A percentile compares a stretch with the other conserved stretches of the same genome.
phyloP scores from a whole-genome alignment of 1,140 invertebrate genomes.

The Dendroctonus ponderosae region DNA sequence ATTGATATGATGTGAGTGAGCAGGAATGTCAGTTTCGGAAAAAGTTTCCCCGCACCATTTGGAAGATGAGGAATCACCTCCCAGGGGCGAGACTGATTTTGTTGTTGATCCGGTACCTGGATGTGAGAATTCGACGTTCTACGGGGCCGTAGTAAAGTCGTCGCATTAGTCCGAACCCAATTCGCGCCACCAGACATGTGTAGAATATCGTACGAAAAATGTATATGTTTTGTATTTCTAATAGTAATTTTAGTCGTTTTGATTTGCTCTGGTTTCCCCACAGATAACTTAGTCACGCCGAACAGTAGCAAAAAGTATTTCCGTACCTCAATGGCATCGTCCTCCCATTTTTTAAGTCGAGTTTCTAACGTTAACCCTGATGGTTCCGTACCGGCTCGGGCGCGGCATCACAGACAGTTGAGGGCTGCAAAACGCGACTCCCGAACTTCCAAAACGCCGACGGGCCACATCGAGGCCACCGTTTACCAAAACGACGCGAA shows the following conservation, averaged over 20 bases:
- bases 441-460: conserved; percentile 13
- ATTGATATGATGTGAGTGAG: conserved; percentile 31
- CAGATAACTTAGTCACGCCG: conserved; percentile 46
- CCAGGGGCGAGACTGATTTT: conserved; percentile 18
- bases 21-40: conserved; percentile 34
- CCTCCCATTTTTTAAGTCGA: conserved; percentile 15
- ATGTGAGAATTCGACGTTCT: conserved; percentile 37
- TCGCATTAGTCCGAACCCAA: conserved; percentile 25
- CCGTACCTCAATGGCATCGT: too few relatives aligned
- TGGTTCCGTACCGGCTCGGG: background rate
- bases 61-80: conserved; percentile 41
- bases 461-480: conserved; percentile 26
- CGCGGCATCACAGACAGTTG: conserved; percentile 16
- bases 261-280: conserved; percentile 51
- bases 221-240: conserved; percentile 50
- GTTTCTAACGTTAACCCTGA: background rate
- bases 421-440: conserved; percentile 25
- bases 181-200: conserved; percentile 47
- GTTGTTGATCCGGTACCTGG: conserved; percentile 37
- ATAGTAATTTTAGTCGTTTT: conserved; percentile 47
- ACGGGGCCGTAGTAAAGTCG: conserved; percentile 30
- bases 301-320: conserved; percentile 38
- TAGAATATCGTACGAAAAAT: conserved; percentile 50
- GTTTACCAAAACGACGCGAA: conserved; percentile 22
- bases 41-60: conserved; percentile 19